These are phyloP conservation scores for Nomada fabriciana DNA, from an alignment of 2,888 invertebrate species.

Conservation along the genomic window DNA sequence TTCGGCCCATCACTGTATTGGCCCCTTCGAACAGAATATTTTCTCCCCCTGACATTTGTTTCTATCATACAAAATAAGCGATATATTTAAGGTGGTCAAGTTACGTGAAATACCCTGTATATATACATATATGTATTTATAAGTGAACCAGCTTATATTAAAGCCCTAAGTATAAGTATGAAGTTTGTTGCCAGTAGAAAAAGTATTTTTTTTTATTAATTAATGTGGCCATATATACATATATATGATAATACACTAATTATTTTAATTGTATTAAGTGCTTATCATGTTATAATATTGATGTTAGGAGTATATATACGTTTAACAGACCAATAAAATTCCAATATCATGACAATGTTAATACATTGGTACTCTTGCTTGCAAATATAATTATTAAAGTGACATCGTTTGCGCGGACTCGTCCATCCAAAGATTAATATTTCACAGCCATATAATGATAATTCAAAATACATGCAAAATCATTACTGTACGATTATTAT, in stretches of 20 bases:
- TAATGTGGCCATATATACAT: slow-evolving; percentile 15
- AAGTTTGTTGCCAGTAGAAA: slow-evolving; percentile 50
- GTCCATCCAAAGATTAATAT: slow-evolving; percentile 17
- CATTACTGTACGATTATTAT: not conserved
- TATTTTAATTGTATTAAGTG: slow-evolving; percentile 36
- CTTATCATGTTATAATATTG: slow-evolving; percentile 39
- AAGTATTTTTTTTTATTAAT: slow-evolving; percentile 30
- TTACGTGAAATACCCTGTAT: too few relatives aligned
- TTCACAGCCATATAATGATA: not conserved
- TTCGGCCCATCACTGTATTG: too few relatives aligned
- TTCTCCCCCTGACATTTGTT: too few relatives aligned
- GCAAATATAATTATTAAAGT: slow-evolving; percentile 20
- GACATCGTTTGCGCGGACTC: slow-evolving; percentile 16
- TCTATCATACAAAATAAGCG: too few relatives aligned
- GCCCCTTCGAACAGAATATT: too few relatives aligned
- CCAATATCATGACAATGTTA: slow-evolving; percentile 39
- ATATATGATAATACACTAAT: slow-evolving; percentile 21
- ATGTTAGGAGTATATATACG: slow-evolving; percentile 40
- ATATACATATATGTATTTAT: not conserved
- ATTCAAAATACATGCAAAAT: slow-evolving; percentile 21
- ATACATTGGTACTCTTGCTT: slow-evolving; percentile 14
- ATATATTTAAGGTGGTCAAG: too few relatives aligned
- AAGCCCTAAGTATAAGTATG: slow-evolving; percentile 43
- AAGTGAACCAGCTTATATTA: slow-evolving; percentile 48
- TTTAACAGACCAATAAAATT: slow-evolving; percentile 44